Evolutionary conservation across 2,113 vertebrate genomes (phyloP).

Genomic region (Herpailurus yagouaroundi): DNA sequence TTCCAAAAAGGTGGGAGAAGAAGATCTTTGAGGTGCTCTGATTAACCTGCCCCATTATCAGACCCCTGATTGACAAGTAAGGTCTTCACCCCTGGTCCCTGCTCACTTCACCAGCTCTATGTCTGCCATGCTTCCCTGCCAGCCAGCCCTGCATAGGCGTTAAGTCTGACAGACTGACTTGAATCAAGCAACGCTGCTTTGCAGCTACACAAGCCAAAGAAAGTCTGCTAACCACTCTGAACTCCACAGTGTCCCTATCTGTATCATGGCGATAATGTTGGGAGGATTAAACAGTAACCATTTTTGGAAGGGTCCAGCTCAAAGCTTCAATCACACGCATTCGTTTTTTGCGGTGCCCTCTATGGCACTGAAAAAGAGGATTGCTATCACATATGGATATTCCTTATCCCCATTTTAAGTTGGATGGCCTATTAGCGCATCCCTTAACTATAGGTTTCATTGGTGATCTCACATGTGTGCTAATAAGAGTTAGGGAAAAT

Average conservation of each 20-base stretch:
- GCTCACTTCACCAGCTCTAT: neutral
- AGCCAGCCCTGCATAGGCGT: neutral
- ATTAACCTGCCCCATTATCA: neutral
- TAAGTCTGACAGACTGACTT: neutral
- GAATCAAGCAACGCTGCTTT: neutral
- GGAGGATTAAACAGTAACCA: neutral
- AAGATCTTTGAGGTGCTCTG: neutral
- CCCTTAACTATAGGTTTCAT: neutral
- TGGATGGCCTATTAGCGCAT: neutral
- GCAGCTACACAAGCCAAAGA: neutral
- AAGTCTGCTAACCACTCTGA: neutral
- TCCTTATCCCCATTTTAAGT: neutral
- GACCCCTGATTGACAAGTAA: neutral
- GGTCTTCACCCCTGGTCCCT: neutral
- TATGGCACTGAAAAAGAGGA: neutral
- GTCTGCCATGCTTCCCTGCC: no score
- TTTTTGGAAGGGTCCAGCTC: neutral
- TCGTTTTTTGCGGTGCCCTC: neutral
- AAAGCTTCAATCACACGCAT: neutral
- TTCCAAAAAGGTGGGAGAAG: neutral
- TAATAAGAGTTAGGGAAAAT: conserved; percentile 8
- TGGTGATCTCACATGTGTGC: conserved; percentile 6
- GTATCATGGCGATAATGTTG: neutral
- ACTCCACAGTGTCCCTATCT: neutral
- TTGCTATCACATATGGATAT: neutral